phyloP scores from a whole-genome alignment of 1,140 invertebrate species.

The Hycleus phaleratus region DNA sequence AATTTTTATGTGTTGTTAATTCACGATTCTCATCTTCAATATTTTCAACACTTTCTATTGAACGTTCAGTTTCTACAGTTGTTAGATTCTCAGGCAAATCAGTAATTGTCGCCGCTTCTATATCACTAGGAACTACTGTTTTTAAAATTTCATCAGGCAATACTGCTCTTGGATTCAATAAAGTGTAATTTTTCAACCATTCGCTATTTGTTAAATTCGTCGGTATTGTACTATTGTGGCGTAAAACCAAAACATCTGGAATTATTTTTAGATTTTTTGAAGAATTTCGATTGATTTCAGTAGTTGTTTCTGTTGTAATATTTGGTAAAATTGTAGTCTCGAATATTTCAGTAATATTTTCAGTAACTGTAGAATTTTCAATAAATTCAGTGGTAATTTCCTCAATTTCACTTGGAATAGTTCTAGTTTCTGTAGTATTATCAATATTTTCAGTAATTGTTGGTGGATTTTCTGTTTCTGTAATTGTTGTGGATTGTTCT shows the following conservation, averaged over 20 bases:
- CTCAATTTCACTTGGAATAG: slow-evolving; percentile 8
- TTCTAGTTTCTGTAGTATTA: slow-evolving; percentile 2
- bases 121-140: slow-evolving; percentile 24
- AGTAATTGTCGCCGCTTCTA: slow-evolving; percentile 3
- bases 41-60: slow-evolving; percentile 1
- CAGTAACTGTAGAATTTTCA: slow-evolving; percentile 11
- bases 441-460: slow-evolving; percentile 2
- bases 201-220: slow-evolving; percentile 16
- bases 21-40: neutral
- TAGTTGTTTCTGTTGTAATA: neutral
- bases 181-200: slow-evolving; percentile 25
- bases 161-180: slow-evolving; percentile 20
- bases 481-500: neutral
- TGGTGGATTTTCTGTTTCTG: slow-evolving; percentile 9
- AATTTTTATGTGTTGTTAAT: neutral
- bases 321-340: slow-evolving; percentile 5
- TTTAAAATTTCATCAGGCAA: slow-evolving; percentile 25
- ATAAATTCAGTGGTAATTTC: slow-evolving; percentile 10
- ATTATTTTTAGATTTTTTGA: slow-evolving; percentile 23
- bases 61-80: neutral
- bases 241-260: slow-evolving; percentile 25
- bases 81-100: neutral
- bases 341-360: neutral
- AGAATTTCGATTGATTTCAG: neutral
- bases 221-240: slow-evolving; percentile 21